Conservation (phyloP, 2,113 vertebrate species). For the Lophura nycthemera region DNA sequence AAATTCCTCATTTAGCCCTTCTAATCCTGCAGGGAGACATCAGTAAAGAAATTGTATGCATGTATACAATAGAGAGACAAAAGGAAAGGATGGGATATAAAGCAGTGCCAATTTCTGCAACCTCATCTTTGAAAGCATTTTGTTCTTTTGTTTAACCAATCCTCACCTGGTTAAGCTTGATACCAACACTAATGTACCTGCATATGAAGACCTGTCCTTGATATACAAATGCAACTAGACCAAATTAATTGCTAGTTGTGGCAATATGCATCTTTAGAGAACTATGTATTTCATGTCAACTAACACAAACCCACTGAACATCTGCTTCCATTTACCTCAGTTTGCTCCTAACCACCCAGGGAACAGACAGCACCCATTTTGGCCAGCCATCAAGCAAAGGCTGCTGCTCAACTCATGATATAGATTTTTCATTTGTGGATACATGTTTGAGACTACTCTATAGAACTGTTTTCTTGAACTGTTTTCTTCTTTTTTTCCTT, state of each 20-base stretch:
- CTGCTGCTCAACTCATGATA: background rate
- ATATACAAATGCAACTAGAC: background rate
- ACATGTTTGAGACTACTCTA: background rate
- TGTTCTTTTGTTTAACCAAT: background rate
- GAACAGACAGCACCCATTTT: background rate
- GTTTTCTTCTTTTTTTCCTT: background rate
- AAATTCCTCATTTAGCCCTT: background rate
- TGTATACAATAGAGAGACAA: background rate
- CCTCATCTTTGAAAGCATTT: background rate
- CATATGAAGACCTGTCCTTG: background rate
- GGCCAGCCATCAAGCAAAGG: background rate
- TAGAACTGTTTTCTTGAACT: background rate
- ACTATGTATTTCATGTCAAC: background rate
- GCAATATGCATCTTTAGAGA: background rate
- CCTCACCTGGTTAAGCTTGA: background rate
- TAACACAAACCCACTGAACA: background rate
- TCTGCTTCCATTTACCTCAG: background rate
- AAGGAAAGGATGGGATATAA: background rate
- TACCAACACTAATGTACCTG: background rate
- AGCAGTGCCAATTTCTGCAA: background rate
- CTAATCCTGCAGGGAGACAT: background rate
- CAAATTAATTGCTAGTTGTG: background rate
- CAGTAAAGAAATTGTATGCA: background rate
- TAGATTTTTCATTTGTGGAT: background rate
- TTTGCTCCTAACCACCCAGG: background rate